Conservation (phyloP, 1,140 invertebrate species). For the Geopemphigus sp. region DNA sequence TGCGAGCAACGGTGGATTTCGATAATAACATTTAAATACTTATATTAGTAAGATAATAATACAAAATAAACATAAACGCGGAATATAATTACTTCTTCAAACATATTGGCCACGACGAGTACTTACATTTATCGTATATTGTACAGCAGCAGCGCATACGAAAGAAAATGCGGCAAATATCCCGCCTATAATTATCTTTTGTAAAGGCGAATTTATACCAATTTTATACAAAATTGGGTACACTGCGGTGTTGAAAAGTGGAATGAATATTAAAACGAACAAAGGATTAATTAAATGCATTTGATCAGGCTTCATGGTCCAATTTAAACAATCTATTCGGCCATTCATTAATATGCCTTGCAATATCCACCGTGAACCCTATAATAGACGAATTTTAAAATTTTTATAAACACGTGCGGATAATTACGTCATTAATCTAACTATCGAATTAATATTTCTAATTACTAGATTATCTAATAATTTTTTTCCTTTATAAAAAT, state of each 20-base stretch:
- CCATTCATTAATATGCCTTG: slow-evolving; percentile 71
- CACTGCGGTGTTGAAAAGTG: slow-evolving; percentile 68
- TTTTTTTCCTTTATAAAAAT: no score
- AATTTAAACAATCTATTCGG: slow-evolving; percentile 58
- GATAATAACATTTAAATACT: no score
- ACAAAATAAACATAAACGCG: no score
- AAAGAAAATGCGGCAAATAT: slow-evolving; percentile 67
- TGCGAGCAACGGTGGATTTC: no score
- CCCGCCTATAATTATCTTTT: slow-evolving; percentile 66
- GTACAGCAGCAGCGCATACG: slow-evolving; percentile 66
- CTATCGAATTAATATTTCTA: no score
- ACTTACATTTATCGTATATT: slow-evolving; percentile 64
- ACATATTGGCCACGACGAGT: background rate
- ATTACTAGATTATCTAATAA: no score
- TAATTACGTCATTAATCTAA: no score
- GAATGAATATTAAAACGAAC: slow-evolving; percentile 74
- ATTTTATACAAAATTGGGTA: slow-evolving; percentile 57
- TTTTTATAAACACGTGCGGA: no score
- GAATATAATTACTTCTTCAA: no score
- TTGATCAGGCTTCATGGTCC: slow-evolving; percentile 72
- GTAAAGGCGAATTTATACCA: slow-evolving; percentile 58
- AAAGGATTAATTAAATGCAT: slow-evolving; percentile 78
- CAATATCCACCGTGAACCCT: slow-evolving; percentile 61
- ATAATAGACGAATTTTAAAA: background rate
- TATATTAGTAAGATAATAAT: no score